A percentile compares a stretch with the other conserved stretches of the same genome.
Evolutionary conservation across 1,140 invertebrate species (phyloP).

Genomic region (Ips nitidus): DNA sequence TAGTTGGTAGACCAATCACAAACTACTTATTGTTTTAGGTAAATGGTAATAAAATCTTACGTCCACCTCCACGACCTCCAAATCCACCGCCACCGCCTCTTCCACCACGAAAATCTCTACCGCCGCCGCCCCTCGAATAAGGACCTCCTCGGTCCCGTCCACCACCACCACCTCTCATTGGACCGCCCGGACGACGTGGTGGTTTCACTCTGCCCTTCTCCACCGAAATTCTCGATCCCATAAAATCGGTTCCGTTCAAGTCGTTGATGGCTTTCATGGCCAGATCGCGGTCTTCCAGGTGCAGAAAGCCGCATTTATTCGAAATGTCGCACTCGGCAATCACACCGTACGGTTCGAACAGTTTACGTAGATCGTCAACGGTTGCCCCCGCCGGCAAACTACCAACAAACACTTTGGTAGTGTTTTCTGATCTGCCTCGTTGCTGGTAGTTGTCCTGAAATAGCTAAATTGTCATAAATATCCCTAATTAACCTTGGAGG

Average conservation of each 20-base stretch:
- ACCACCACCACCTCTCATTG: constrained; percentile 50
- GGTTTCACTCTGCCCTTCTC: constrained; percentile 69
- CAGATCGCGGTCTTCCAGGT: constrained; percentile 70
- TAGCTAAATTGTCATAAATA: too few species aligned
- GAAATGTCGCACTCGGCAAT: constrained; percentile 77
- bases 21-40: too few species aligned
- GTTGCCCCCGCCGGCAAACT: constrained; percentile 68
- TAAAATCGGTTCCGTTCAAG: constrained; percentile 69
- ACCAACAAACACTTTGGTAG: constrained; percentile 75
- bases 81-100: constrained; percentile 47
- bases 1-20: too few species aligned
- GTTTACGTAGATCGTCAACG: constrained; percentile 64
- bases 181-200: constrained; percentile 52
- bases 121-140: constrained; percentile 42
- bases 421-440: constrained; percentile 46
- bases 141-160: constrained; percentile 47
- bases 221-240: constrained; percentile 70
- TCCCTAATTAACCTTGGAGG: too few species aligned
- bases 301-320: constrained; percentile 74
- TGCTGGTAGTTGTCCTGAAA: not conserved
- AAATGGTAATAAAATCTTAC: too few species aligned
- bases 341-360: constrained; percentile 69
- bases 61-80: constrained; percentile 37
- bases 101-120: constrained; percentile 46
- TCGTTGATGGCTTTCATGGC: constrained; percentile 68